phyloP scores from a whole-genome alignment of 2,888 invertebrate species.

The Nomada lathburiana region DNA sequence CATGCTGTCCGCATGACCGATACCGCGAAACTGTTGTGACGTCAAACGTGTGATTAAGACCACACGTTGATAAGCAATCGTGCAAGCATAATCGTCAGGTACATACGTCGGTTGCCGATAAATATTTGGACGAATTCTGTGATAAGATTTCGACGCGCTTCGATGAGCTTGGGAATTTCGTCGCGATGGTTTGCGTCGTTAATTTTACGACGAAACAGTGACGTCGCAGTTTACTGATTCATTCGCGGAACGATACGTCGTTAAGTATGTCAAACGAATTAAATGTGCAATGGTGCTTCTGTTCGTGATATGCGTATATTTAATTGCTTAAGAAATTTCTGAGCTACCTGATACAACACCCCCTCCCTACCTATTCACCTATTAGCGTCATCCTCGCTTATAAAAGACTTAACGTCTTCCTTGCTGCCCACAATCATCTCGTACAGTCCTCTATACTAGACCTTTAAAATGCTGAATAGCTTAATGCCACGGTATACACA shows the following conservation, averaged over 20 bases:
- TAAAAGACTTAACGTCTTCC: not conserved
- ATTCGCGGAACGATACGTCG: not conserved
- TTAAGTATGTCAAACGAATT: too few species aligned
- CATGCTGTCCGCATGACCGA: not conserved
- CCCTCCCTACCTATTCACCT: too few species aligned
- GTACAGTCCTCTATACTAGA: not conserved
- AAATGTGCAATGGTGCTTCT: too few species aligned
- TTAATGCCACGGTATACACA: not conserved
- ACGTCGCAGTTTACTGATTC: not conserved
- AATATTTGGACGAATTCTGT: not conserved
- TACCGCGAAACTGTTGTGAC: conserved; percentile 26
- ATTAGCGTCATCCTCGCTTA: not conserved
- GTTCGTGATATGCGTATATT: too few species aligned
- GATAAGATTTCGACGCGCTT: not conserved
- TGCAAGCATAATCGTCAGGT: conserved; percentile 1
- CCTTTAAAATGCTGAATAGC: not conserved
- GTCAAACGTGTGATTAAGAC: conserved; percentile 48
- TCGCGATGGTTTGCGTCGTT: not conserved
- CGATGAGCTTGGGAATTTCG: not conserved
- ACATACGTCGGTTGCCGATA: not conserved
- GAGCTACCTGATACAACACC: too few species aligned
- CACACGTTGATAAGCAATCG: conserved; percentile 28
- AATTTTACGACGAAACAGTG: not conserved
- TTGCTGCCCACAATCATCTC: conserved; percentile 1
- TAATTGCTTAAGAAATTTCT: too few species aligned